A percentile compares a stretch with the other conserved stretches of the same genome.
phyloP scores from a whole-genome alignment of 2,888 invertebrate genomes.

The Dichetophora obliterata region DNA sequence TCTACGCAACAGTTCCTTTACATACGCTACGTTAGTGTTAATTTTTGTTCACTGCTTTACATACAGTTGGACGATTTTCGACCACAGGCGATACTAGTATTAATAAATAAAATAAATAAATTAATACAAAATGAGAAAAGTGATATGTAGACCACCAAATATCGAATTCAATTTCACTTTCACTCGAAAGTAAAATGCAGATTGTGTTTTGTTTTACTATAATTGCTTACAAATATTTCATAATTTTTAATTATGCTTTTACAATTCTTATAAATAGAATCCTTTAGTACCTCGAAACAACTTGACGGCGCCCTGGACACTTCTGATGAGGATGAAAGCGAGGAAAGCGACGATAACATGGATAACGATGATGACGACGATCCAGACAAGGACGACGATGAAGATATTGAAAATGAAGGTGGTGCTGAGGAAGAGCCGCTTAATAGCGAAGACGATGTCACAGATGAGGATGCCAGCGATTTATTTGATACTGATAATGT shows the following conservation, averaged over 20 bases:
- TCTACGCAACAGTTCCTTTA: too few species aligned
- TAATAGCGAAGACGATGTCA: conserved; percentile 97
- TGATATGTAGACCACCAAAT: too few species aligned
- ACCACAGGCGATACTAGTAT: too few species aligned
- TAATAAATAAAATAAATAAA: too few species aligned
- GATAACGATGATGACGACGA: conserved; percentile 84
- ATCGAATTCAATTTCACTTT: too few species aligned
- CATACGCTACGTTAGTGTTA: too few species aligned
- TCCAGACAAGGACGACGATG: conserved; percentile 76
- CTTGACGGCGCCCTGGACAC: conserved; percentile 79
- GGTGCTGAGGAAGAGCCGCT: conserved; percentile 90
- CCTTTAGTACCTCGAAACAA: conserved; percentile 68
- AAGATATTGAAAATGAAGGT: conserved; percentile 76
- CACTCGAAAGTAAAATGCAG: too few species aligned
- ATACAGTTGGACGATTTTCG: too few species aligned
- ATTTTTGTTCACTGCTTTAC: too few species aligned
- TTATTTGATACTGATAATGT: conserved; percentile 99
- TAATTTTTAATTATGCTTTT: background rate
- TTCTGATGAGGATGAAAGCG: conserved; percentile 83
- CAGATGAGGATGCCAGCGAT: conserved; percentile 94
- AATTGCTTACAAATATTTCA: background rate
- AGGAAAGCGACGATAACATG: conserved; percentile 80
- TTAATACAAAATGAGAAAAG: too few species aligned
- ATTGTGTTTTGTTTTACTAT: too few species aligned
- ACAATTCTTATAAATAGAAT: conserved; percentile 56